Base-by-base conservation (phyloP, 2,797 vertebrate species). In the Allobates femoralis region DNA sequence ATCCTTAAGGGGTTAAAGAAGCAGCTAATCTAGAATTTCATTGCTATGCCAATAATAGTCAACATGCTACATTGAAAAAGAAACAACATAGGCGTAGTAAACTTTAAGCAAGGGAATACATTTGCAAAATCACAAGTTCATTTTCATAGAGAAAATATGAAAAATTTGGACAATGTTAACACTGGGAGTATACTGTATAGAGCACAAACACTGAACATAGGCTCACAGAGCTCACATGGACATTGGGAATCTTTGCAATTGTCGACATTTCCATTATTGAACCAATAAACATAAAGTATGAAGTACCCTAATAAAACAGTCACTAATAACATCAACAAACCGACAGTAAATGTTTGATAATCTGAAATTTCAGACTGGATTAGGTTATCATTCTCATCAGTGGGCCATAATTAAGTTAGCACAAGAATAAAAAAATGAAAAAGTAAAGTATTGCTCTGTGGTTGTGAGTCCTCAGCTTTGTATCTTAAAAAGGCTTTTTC, bases 141-240 rank as follows among this genome's bases (percentile, higher is more conserved):
- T 26, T 81, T 66, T 81, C 18, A 51, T 87, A 78, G 53, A 78
- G 55, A 71, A 82, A 66, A 83, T 15, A 76, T 58, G n/a, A 84
- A 82, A 60, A 83, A 46, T 55, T 12, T 60, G 67, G n/a, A 83
- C 30, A 83, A 41, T 46, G 5, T 30, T 83, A 83, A 83, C 81
- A 83, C 81, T 83, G 53, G 53, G 34, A 28, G n/a, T 74, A 83
- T 66, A 83, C 55, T 56, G 66, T 41, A 60, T 50, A 50, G 23
- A 53, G 50, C 23, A 34, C 15, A 67, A 41, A 75, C 62, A 87
- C 64, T 56, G 37, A 77, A 83, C 28, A 86, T 73, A 78, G 51
- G 60, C 69, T 86, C 56, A 81, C 55, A 76, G 71, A 83, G 85
- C 71, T 76, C 51, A 81, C 46, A 71, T 37, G 71, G 12, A 62